phyloP scores from a whole-genome alignment of 2,888 invertebrate genomes.

The Periphyllus acericola region DNA sequence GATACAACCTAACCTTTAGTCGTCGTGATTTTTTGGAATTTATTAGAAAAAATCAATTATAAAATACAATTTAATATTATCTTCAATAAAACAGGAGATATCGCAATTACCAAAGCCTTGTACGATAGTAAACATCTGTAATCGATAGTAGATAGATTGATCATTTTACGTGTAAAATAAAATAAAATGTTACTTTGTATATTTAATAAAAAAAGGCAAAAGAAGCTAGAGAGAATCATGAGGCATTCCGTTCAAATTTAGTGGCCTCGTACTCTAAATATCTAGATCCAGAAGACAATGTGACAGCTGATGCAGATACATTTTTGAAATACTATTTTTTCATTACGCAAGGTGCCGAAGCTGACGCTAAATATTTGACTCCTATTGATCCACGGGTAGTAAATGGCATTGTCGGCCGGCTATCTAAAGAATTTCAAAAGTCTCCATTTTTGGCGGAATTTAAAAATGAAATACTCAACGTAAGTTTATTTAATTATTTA shows the following conservation, averaged over 20 bases:
- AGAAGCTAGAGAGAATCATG: constrained; percentile 29
- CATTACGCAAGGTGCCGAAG: constrained; percentile 53
- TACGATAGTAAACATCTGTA: no score
- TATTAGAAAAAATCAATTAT: no score
- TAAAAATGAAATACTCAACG: constrained; percentile 57
- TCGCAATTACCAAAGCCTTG: no score
- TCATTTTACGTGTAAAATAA: background rate
- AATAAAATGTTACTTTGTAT: background rate
- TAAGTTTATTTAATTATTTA: constrained; percentile 6
- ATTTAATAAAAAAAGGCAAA: constrained; percentile 38
- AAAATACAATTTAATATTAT: no score
- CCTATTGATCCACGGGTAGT: constrained; percentile 51
- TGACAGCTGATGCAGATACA: background rate
- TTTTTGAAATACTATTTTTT: constrained; percentile 57
- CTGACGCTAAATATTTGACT: constrained; percentile 45
- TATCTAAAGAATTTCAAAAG: constrained; percentile 47
- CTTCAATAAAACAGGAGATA: no score
- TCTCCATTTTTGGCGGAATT: constrained; percentile 51
- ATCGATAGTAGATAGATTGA: no score
- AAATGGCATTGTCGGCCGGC: constrained; percentile 31
- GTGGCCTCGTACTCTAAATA: constrained; percentile 39
- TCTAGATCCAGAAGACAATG: background rate
- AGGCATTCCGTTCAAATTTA: constrained; percentile 45
- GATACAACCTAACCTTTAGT: no score
- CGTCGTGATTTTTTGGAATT: no score